Evolutionary conservation across 1,140 invertebrate genomes (phyloP), one percentile per base, ranked within the genome.

Genomic region (Coenobita brevimanus): DNA sequence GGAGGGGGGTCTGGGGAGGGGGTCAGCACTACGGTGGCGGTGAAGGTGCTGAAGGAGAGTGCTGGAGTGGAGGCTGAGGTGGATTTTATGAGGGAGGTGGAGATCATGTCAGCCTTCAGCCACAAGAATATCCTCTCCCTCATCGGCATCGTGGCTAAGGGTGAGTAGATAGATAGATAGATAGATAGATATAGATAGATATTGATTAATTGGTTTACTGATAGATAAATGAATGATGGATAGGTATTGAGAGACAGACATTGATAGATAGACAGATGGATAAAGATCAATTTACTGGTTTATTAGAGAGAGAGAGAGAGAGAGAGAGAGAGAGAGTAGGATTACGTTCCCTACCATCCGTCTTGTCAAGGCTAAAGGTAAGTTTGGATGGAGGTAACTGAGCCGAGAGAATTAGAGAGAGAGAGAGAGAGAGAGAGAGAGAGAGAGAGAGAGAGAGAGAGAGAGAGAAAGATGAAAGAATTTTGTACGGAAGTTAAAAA

Each of bases 41-140:
- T 94, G 41, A 94, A 94, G 91, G 93, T 93, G 6, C 89, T 94
- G 30, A 93, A 93, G 82, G 93, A 93, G 50, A 91, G 92, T 75
- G 91, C 92, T 0, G 92, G 91, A 6, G 91, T 91, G 8, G 93
- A 93, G 86, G 91, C 93, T 2, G 92, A 93, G 73, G 92, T 92
- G 60, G 94, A 94, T 82, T 94, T 94, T 78, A 91, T 93, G 81
- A 91, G 92, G 41, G 94, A 94, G 90, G 92, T 93, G 21, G 91
- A 92, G 21, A 91, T 93, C 46, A 93, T 94, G 92, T 91, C 93
- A 0, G 92, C 93, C 89, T 91, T 94, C 87, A 91, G 92, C 43
- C 94, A 94, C 90, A 92, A 92, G 4, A 91, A 91, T 62, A 91
- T 91, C 21, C 81, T 91, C n/a, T 84, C 83, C 13, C 85, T 91